A percentile compares a stretch with the other conserved stretches of the same genome.
These are phyloP conservation scores for Rhaphigaster nebulosa DNA, from an alignment of 2,888 invertebrate genomes.

Conservation along the genomic window DNA sequence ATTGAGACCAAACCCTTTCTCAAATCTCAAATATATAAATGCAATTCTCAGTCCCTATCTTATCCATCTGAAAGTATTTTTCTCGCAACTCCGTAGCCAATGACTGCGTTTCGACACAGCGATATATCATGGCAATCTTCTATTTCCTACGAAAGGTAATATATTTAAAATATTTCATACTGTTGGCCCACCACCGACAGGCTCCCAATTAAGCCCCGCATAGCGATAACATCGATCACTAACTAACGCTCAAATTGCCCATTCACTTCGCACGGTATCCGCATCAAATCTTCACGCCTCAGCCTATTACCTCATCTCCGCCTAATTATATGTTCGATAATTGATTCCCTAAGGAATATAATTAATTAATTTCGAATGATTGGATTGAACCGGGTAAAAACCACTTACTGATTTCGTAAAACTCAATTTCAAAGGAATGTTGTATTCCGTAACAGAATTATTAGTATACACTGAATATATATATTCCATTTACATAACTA, in stretches of 20 bases:
- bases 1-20: not conserved
- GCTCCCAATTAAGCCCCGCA: not conserved
- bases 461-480: not conserved
- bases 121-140: not conserved
- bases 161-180: not conserved
- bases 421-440: not conserved
- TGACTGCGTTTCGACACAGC: not conserved
- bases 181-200: not conserved
- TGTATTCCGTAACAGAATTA: not conserved
- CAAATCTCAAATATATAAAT: not conserved
- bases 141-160: not conserved
- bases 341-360: not conserved
- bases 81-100: not conserved
- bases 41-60: not conserved
- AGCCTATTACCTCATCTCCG: not conserved
- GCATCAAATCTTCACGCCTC: slow-evolving; percentile 3
- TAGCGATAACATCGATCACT: not conserved
- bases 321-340: not conserved
- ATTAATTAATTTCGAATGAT: not conserved
- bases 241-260: not conserved
- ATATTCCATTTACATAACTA: not conserved
- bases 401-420: not conserved
- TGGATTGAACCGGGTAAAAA: not conserved
- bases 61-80: not conserved
- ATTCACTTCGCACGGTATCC: not conserved